Conservation (phyloP, 2,113 vertebrate genomes). For the Hippocampus comes region DNA sequence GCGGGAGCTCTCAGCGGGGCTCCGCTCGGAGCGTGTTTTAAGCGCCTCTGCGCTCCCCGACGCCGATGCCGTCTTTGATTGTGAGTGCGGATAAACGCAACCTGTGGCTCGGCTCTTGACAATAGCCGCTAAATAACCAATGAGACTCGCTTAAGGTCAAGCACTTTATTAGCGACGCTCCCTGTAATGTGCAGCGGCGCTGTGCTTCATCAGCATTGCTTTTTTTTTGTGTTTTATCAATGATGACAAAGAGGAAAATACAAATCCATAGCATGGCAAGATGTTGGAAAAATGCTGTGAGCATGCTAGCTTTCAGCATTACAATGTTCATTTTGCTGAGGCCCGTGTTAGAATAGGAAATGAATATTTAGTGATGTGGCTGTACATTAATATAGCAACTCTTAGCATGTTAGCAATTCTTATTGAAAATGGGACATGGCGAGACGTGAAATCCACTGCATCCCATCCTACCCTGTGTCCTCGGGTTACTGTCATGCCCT, state of each 20-base stretch:
- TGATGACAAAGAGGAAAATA: not conserved
- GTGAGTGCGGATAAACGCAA: constrained; percentile 51
- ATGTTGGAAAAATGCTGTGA: not conserved
- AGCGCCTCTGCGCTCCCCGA: constrained; percentile 36
- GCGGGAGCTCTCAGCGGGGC: constrained; percentile 44
- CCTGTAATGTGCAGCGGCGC: not conserved
- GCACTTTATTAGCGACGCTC: not conserved
- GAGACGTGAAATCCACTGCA: not conserved
- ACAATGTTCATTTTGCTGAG: not conserved
- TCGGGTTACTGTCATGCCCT: not conserved
- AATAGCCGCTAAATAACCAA: constrained; percentile 2
- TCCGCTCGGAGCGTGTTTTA: constrained; percentile 28
- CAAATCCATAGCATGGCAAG: not conserved
- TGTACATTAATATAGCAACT: not conserved
- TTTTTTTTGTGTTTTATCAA: not conserved
- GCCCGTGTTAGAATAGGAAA: not conserved
- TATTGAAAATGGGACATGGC: not conserved
- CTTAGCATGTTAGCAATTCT: not conserved
- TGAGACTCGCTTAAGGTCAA: constrained; percentile 4
- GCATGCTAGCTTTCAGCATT: not conserved
- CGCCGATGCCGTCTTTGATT: constrained; percentile 38
- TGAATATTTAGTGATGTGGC: not conserved
- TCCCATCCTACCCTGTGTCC: not conserved
- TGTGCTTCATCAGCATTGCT: not conserved
- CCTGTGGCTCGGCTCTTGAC: constrained; percentile 46